Evolutionary conservation across 1,140 invertebrate species (phyloP), one percentile per base, ranked within the genome.

Genomic region (Berghia stephanieae): DNA sequence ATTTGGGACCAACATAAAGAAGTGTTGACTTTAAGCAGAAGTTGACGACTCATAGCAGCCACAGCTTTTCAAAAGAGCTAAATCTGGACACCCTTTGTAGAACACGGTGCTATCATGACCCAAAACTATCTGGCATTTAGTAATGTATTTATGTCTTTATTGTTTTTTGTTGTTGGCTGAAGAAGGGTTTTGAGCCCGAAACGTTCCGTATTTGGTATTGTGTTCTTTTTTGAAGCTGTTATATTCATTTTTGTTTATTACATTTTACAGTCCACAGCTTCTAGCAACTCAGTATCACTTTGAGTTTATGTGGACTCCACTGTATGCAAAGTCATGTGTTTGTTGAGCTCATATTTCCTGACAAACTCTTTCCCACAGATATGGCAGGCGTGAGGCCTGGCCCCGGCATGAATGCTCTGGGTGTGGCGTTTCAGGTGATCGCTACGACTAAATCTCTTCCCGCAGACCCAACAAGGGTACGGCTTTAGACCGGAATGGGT

Each of bases 401-500:
- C 79, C 34, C 81, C 80, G 4, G 83, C 80, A 49, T 85, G 84
- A 46, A 85, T 83, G 49, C 80, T 83, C 77, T 85, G 83, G 16
- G 81, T 77, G 69, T 85, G 84, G 3, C 84, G 80, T 55, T 85
- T 84, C 31, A 85, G 75, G 72, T 85, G 84, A 72, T 85, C 84
- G 13, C 80, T 83, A 34, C 84, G 80, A 55, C 83, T 83, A 70
- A 85, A 85, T 49, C 81, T 78, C 75, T 85, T 85, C 3, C 78
- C 75, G 67, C 84, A 85, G 13, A 85, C 71, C 46, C 82, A 75
- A 46, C 84, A 85, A 24, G 78, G 74, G 38, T 84, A 82, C 2
- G 84, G 84, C 69, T 84, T 84, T 38, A 82, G 79, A 13, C 84
- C 84, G 1, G 84, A 83, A 78, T 85, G 84, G n/a, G 83, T 85